Evolutionary conservation across 2,113 vertebrate species (phyloP).

Genomic region (Ptilonorhynchus violaceus): DNA sequence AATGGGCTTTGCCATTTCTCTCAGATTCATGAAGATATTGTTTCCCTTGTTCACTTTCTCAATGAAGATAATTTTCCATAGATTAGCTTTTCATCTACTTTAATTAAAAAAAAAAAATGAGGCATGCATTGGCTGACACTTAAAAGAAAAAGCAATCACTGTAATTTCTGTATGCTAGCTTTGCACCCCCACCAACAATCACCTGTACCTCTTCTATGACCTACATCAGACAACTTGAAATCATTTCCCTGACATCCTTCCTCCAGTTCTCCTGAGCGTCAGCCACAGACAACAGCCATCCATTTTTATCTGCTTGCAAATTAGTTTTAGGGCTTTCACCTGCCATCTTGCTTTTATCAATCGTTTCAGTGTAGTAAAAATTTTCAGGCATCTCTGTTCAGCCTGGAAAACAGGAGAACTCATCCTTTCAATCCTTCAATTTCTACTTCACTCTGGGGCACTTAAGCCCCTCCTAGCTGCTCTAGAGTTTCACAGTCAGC

Average conservation of each 20-base stretch:
- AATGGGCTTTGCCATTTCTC: slow-evolving; percentile 1
- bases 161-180: background rate
- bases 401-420: background rate
- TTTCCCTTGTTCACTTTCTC: background rate
- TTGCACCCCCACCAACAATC: background rate
- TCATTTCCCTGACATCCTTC: background rate
- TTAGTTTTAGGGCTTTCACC: background rate
- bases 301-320: background rate
- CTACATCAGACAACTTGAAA: background rate
- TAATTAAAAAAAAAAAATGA: background rate
- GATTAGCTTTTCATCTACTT: background rate
- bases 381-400: background rate
- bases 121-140: background rate
- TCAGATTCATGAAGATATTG: background rate
- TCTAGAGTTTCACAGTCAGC: background rate
- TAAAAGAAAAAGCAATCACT: background rate
- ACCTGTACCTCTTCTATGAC: background rate
- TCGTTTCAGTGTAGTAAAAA: background rate
- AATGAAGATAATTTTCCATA: background rate
- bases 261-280: background rate
- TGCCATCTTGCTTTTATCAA: background rate
- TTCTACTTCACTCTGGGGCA: background rate
- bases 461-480: background rate
- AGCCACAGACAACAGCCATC: background rate
- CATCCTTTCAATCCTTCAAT: background rate